A percentile compares a stretch with the other conserved stretches of the same genome.
Conservation (phyloP, 2,113 vertebrate genomes). For the Morphnarchus princeps region DNA sequence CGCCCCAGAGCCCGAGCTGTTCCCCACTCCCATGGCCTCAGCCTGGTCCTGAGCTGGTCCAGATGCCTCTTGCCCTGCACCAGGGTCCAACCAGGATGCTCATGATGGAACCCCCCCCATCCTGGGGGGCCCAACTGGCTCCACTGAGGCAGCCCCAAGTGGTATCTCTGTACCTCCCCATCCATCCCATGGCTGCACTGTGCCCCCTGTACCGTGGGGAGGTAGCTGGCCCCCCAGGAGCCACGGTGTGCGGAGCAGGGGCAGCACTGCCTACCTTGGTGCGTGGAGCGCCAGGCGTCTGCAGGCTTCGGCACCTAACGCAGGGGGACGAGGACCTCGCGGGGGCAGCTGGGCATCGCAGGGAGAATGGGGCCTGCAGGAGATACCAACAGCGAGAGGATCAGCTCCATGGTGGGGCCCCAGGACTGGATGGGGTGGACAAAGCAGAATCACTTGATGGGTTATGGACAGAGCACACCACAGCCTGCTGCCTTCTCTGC, state of each 20-base stretch:
- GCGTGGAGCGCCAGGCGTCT: not conserved
- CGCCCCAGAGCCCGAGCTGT: not conserved
- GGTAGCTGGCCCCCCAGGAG: not conserved
- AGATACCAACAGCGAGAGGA: not conserved
- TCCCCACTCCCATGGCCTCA: not conserved
- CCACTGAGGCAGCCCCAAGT: not conserved
- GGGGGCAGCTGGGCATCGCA: conserved; percentile 28
- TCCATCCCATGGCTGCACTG: not conserved
- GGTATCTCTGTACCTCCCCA: not conserved
- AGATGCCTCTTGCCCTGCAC: not conserved
- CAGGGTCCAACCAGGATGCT: not conserved
- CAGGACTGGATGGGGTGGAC: rapidly evolving
- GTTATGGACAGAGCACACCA: not conserved
- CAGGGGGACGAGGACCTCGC: not conserved
- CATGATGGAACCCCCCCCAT: not conserved
- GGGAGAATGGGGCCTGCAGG: not conserved
- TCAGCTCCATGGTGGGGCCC: not conserved
- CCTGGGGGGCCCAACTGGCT: not conserved
- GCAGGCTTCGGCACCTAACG: not conserved
- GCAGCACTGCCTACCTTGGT: conserved; percentile 27
- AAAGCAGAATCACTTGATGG: not conserved
- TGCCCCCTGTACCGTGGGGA: rapidly evolving
- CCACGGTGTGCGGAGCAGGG: not conserved
- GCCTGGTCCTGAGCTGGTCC: not conserved
- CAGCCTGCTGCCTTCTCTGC: not conserved